These are phyloP conservation scores for Scylla paramamosain DNA, from an alignment of 1,140 invertebrate species.

Conservation along the genomic window DNA sequence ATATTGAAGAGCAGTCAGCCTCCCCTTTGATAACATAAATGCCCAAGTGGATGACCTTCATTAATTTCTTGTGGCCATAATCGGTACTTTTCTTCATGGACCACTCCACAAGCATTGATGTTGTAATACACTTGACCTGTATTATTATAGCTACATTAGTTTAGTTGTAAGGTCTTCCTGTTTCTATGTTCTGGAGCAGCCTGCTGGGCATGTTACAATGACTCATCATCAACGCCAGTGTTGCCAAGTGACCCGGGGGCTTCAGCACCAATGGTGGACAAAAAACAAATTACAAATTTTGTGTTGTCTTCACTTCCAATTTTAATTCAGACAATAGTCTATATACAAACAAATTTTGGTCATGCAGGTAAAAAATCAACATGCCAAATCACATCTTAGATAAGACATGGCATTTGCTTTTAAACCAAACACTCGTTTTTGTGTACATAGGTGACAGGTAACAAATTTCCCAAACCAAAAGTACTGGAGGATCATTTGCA, in stretches of 20 bases:
- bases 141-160: no score
- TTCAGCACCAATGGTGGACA: constrained; percentile 57
- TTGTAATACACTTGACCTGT: no score
- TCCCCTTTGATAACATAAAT: no score
- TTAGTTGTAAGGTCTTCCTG: no score
- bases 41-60: no score
- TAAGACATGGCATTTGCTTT: constrained; percentile 54
- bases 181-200: no score
- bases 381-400: constrained; percentile 57
- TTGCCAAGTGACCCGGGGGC: not conserved
- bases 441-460: constrained; percentile 55
- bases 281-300: constrained; percentile 57
- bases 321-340: constrained; percentile 65
- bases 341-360: constrained; percentile 65
- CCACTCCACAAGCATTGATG: no score
- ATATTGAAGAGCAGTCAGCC: no score
- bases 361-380: constrained; percentile 59
- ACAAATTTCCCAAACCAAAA: constrained; percentile 43
- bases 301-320: constrained; percentile 66
- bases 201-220: not conserved
- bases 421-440: constrained; percentile 44
- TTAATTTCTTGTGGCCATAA: no score
- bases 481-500: not conserved
- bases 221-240: not conserved
- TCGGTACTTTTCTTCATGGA: no score